Evolutionary conservation across 2,888 invertebrate genomes (phyloP), one percentile per base, ranked within the genome.

Genomic region (Lithosia quadra): DNA sequence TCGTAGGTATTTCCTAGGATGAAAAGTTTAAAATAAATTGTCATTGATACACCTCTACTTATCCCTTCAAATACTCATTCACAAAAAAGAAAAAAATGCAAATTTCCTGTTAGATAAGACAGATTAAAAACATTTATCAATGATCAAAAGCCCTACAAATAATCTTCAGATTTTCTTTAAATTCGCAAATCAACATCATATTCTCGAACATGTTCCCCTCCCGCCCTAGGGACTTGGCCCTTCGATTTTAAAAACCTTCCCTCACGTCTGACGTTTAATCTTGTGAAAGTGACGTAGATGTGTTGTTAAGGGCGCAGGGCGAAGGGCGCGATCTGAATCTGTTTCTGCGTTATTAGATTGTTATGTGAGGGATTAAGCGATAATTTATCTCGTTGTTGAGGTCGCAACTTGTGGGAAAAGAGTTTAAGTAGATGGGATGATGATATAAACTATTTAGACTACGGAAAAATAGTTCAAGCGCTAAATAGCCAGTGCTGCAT

Each of bases 201-300:
- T 53, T 74, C 74, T 75, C n/a, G 73, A 74, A 63, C 69, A 65
- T 70, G 67, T 61, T 71, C 71, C 80, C 79, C 79, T 57, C 60
- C 57, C 73, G 69, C 78, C 74, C 79, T 78, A 74, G 80, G 72
- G 79, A 75, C 65, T 70, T 66, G 43, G 75, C 88, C 87, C 90
- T 86, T 78, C 82, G 85, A 87, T 88, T 87, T 86, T 85, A 88
- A 89, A 88, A 86, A 84, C 86, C 88, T 89, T 81, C 80, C 83
- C 83, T 84, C 82, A 78, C 76, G 76, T 86, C 85, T 86, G 90
- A 90, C 89, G 83, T 89, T 90, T 88, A 91, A 91, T 91, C 91
- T 90, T 86, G 85, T 88, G 89, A 81, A 85, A 85, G 84, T 89
- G 91, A 91, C 91, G 87, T 87, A 82, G 87, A 86, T 82, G 80